phyloP scores from a whole-genome alignment of 2,888 invertebrate species.

The Herminia tarsipennalis region DNA sequence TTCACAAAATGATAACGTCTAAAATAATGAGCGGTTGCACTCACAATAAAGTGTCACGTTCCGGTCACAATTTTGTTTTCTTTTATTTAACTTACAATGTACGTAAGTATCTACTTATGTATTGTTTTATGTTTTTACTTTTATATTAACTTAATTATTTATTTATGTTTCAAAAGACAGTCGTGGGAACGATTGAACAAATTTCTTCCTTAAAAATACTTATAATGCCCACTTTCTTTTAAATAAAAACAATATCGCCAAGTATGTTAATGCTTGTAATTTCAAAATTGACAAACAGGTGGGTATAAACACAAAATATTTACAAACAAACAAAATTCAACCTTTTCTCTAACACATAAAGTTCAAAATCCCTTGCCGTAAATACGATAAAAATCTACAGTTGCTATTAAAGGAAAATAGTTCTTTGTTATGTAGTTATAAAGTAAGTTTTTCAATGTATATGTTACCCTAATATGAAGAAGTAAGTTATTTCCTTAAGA shows the following conservation, averaged over 20 bases:
- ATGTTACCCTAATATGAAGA: neutral
- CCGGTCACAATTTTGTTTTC: no score
- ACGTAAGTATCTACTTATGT: no score
- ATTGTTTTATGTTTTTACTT: no score
- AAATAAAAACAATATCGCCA: slow-evolving; percentile 2
- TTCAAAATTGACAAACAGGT: slow-evolving; percentile 35
- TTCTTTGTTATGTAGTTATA: neutral
- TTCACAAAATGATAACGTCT: no score
- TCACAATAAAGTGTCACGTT: no score
- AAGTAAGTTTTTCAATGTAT: slow-evolving; percentile 3
- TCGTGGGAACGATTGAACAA: no score
- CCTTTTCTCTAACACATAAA: rapidly evolving
- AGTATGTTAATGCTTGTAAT: slow-evolving; percentile 23
- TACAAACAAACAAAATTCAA: neutral
- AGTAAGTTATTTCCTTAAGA: slow-evolving; percentile 35
- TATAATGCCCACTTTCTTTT: no score
- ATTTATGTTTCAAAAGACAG: no score
- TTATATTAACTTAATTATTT: no score
- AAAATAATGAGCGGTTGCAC: no score
- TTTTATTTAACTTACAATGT: no score
- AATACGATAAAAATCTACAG: neutral
- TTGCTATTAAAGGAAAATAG: neutral
- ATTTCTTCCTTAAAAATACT: no score
- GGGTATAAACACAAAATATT: neutral
- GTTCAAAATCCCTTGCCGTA: neutral